phyloP scores from a whole-genome alignment of 2,797 vertebrate genomes.

The Falco concolor region DNA sequence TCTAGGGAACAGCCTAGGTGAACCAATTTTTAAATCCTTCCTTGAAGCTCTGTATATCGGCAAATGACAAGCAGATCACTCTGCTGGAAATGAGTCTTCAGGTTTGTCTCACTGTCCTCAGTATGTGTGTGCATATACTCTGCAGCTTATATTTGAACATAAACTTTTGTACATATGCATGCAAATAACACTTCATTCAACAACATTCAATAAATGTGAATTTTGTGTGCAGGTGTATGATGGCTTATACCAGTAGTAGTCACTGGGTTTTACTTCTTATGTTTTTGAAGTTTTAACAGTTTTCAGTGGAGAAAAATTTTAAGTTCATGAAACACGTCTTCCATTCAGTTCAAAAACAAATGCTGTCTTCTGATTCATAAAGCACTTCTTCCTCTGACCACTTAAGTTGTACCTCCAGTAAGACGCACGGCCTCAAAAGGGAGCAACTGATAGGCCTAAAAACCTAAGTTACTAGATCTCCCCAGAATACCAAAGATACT shows the following conservation, averaged over 20 bases:
- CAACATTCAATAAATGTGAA: not conserved
- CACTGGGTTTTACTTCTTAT: not conserved
- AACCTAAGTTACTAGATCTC: not conserved
- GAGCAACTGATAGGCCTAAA: not conserved
- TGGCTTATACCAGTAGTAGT: not conserved
- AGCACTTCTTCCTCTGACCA: not conserved
- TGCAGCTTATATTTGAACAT: not conserved
- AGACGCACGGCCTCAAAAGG: not conserved
- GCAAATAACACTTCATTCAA: not conserved
- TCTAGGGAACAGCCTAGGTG: not conserved
- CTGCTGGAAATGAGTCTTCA: not conserved
- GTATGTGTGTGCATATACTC: rapidly evolving
- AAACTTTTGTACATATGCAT: not conserved
- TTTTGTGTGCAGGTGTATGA: not conserved
- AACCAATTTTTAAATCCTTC: not conserved
- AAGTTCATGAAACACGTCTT: not conserved
- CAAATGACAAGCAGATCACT: not conserved
- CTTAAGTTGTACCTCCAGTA: not conserved
- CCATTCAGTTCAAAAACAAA: not conserved
- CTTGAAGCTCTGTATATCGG: not conserved
- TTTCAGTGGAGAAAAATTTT: not conserved
- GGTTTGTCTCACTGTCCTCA: not conserved
- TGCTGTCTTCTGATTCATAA: not conserved
- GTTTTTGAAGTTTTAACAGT: not conserved
- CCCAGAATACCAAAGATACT: not conserved